Conservation (phyloP, 37 sponge, comb jelly and placozoan species). For the Ianthella basta region DNA sequence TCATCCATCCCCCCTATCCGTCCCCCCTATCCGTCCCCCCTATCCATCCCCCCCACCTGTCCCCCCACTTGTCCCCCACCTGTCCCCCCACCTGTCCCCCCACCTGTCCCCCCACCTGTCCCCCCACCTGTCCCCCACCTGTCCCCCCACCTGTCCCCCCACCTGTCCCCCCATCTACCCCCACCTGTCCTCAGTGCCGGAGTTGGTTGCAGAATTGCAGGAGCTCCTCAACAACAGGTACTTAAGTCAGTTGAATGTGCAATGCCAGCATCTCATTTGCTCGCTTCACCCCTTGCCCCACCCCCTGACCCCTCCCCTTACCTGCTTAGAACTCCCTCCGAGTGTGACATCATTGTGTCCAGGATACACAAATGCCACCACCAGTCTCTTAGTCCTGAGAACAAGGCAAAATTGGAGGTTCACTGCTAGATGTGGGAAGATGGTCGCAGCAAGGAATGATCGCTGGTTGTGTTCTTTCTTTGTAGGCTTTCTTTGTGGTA, state of each 20-base stretch:
- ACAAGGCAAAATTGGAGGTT: slow-evolving; percentile 65
- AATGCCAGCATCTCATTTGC: neutral
- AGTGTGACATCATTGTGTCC: slow-evolving; percentile 66
- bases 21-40: too few relatives aligned
- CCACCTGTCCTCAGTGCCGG: slow-evolving; percentile 62
- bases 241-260: neutral
- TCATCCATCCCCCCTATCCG: too few relatives aligned
- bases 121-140: too few relatives aligned
- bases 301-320: neutral
- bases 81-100: too few relatives aligned
- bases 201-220: slow-evolving; percentile 39
- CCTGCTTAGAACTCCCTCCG: slow-evolving; percentile 41
- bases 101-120: too few relatives aligned
- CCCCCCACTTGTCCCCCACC: too few relatives aligned
- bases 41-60: too few relatives aligned
- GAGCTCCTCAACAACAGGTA: slow-evolving; percentile 44
- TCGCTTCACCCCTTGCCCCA: too few relatives aligned
- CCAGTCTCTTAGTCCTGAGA: slow-evolving; percentile 58
- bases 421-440: neutral
- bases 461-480: neutral
- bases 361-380: slow-evolving; percentile 68
- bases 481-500: slow-evolving; percentile 40
- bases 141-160: too few relatives aligned
- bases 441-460: too few relatives aligned
- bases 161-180: neutral